Evolutionary conservation across 2,113 vertebrate species (phyloP).

Genomic region (cattle (Bos taurus)): DNA sequence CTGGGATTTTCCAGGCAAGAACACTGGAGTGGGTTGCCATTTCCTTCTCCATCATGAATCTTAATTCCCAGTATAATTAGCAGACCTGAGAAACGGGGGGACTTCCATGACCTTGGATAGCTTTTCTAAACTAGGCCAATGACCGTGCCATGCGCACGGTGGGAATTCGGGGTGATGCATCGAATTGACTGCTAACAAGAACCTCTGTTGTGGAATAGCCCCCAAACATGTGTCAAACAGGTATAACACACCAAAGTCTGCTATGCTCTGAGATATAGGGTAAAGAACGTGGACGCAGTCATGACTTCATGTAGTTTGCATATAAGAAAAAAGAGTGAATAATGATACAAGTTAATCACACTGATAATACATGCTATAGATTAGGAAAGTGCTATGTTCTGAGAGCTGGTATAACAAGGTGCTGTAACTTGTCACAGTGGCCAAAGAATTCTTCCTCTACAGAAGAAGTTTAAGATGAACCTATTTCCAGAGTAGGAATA

Average conservation of each 20-base stretch:
- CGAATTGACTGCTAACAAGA: not conserved
- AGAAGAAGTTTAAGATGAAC: not conserved
- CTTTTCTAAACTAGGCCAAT: not conserved
- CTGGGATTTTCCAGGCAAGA: no score
- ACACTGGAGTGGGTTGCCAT: no score
- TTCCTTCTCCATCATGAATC: not conserved
- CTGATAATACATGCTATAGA: not conserved
- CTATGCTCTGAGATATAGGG: not conserved
- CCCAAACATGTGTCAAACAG: not conserved
- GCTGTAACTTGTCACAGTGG: not conserved
- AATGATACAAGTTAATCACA: not conserved
- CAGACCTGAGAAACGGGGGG: not conserved
- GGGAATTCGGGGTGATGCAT: not conserved
- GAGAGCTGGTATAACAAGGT: not conserved
- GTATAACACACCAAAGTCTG: not conserved
- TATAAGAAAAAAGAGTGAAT: not conserved
- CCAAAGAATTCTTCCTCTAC: not conserved
- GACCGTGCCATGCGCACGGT: fast-evolving
- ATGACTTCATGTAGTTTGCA: not conserved
- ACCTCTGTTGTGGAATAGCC: not conserved
- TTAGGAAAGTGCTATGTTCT: not conserved
- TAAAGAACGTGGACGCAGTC: not conserved
- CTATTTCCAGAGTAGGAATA: not conserved
- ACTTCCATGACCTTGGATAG: not conserved
- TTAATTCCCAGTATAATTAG: not conserved